phyloP scores from a whole-genome alignment of 2,113 vertebrate species.

The Philantomba maxwellii region DNA sequence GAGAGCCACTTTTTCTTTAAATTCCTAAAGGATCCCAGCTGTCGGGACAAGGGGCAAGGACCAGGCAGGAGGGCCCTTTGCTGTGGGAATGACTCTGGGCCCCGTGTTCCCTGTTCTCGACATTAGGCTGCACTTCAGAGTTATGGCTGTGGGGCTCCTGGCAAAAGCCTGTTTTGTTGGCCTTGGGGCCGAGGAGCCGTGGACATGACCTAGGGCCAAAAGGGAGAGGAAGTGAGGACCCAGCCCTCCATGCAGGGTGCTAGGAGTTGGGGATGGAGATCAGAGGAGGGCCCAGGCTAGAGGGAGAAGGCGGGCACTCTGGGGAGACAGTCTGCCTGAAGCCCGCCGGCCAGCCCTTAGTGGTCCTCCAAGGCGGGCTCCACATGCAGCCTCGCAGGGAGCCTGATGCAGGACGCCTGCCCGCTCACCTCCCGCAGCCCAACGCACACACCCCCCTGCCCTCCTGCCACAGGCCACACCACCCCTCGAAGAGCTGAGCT shows the following conservation, averaged over 20 bases:
- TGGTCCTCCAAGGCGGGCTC: background rate
- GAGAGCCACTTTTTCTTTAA: slow-evolving; percentile 59
- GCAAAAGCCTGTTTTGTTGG: background rate
- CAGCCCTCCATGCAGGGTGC: fast-evolving
- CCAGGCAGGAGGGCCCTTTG: background rate
- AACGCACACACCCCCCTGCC: fast-evolving
- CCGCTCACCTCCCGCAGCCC: background rate
- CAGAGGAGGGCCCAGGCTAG: background rate
- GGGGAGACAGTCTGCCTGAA: too few relatives aligned
- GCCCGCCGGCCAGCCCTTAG: background rate
- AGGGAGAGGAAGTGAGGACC: background rate
- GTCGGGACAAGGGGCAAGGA: background rate
- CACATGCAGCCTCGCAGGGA: background rate
- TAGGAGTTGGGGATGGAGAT: background rate
- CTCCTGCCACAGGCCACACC: background rate
- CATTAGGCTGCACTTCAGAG: background rate
- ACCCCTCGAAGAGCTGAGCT: background rate
- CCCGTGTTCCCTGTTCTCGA: background rate
- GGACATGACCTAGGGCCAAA: background rate
- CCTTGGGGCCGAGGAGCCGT: background rate
- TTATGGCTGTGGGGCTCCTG: background rate
- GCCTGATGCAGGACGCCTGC: background rate
- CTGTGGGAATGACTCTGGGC: background rate
- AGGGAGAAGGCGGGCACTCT: background rate
- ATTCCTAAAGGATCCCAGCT: slow-evolving; percentile 70